Conservation (phyloP, 1,140 invertebrate genomes). For the Drosophila funebris region DNA sequence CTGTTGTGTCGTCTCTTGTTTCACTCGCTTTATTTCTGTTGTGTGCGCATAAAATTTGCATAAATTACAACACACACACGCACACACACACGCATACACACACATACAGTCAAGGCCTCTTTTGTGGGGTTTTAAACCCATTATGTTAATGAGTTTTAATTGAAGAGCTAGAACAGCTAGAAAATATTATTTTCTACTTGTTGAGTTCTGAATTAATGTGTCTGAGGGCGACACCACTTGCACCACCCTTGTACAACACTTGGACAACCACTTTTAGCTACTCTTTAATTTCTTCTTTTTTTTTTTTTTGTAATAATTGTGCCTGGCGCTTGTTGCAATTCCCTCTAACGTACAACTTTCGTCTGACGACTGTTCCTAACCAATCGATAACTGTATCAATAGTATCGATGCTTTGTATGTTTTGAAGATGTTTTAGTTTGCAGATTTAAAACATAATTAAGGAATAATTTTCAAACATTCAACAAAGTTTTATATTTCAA, state of each 20-base stretch:
- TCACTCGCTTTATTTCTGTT: slow-evolving; percentile 54
- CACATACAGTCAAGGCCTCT: slow-evolving; percentile 17
- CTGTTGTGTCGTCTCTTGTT: slow-evolving; percentile 41
- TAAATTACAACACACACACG: slow-evolving; percentile 60
- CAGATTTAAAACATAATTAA: no score
- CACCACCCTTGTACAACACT: neutral
- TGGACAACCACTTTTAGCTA: neutral
- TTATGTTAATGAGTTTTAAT: slow-evolving; percentile 76
- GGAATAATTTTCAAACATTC: no score
- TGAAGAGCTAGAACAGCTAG: slow-evolving; percentile 44
- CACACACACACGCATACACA: neutral
- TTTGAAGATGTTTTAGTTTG: no score
- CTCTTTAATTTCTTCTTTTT: no score
- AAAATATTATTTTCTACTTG: slow-evolving; percentile 27
- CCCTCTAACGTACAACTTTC: no score
- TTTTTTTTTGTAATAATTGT: no score
- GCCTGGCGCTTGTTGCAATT: no score
- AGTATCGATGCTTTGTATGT: no score
- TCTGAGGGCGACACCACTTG: neutral
- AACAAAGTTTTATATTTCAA: no score
- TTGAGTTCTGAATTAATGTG: neutral
- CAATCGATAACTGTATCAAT: no score
- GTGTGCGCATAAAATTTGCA: slow-evolving; percentile 76
- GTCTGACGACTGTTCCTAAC: no score
- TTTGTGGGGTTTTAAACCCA: slow-evolving; percentile 42